Conservation (phyloP, 2,888 invertebrate genomes). For the Pharmacophagus antenor region DNA sequence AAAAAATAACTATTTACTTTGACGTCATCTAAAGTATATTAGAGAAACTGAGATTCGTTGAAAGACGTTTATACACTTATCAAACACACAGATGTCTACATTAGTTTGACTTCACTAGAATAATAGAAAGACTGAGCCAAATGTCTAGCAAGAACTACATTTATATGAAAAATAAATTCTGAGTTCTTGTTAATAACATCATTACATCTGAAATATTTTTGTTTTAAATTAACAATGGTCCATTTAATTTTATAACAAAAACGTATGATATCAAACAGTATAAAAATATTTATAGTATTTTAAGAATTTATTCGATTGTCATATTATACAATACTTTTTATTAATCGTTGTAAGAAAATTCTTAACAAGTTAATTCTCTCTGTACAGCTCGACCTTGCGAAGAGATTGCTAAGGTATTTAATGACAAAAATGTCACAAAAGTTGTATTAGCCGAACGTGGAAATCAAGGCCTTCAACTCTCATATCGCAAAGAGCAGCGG, state of each 20-base stretch:
- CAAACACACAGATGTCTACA: neutral
- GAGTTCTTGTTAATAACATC: neutral
- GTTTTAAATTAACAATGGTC: neutral
- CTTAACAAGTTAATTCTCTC: neutral
- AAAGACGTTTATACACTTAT: neutral
- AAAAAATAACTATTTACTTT: neutral
- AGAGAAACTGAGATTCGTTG: neutral
- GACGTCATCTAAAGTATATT: neutral
- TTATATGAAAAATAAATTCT: neutral
- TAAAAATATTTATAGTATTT: conserved; percentile 1
- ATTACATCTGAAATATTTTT: neutral
- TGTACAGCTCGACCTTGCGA: conserved; percentile 12
- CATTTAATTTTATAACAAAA: neutral
- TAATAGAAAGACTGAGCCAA: neutral
- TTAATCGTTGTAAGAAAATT: neutral
- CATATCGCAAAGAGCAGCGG: neutral
- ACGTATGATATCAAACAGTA: too few relatives aligned
- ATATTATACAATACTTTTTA: neutral
- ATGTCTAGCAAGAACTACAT: neutral
- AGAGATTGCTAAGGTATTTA: conserved; percentile 15
- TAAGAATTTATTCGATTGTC: too few relatives aligned
- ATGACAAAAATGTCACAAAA: conserved; percentile 24
- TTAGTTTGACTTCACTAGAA: neutral
- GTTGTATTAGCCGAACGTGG: conserved; percentile 17
- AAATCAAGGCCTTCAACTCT: conserved; percentile 29